Evolutionary conservation across 2,797 vertebrate species (phyloP).

Genomic region (Enteromius unitaeniatus): DNA sequence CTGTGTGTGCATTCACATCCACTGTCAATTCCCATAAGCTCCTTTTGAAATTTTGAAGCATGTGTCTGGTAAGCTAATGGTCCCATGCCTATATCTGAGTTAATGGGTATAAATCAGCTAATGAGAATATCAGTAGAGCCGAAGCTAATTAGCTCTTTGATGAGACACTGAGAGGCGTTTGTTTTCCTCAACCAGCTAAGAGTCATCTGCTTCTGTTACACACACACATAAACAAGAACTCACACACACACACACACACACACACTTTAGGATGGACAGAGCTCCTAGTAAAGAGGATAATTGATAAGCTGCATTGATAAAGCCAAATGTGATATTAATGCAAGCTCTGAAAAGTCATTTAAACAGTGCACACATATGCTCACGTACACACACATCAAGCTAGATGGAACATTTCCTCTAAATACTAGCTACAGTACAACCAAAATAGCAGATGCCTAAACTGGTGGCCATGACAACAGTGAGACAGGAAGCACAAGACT

Average conservation of each 20-base stretch:
- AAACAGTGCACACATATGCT: not conserved
- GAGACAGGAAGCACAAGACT: conserved; percentile 9
- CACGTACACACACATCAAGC: not conserved
- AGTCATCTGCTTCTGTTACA: conserved; percentile 22
- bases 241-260: conserved; percentile 9
- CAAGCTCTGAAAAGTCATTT: conserved; percentile 5
- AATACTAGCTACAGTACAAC: not conserved
- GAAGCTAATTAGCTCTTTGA: conserved; percentile 50
- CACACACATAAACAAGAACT: not conserved
- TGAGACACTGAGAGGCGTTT: conserved; percentile 42
- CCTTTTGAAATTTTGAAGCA: conserved; percentile 34
- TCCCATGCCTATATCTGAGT: conserved; percentile 29
- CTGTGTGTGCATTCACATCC: conserved; percentile 18
- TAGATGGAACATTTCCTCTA: not conserved
- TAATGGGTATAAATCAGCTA: conserved; percentile 45
- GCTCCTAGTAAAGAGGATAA: not conserved
- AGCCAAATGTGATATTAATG: not conserved
- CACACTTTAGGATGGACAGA: conserved; percentile 3
- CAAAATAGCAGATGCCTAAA: conserved; percentile 22
- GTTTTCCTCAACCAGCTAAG: conserved; percentile 31
- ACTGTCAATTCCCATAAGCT: conserved; percentile 24
- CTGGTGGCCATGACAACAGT: conserved; percentile 33
- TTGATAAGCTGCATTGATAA: conserved; percentile 15
- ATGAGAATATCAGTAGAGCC: conserved; percentile 52
- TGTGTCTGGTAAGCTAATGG: conserved; percentile 41